Evolutionary conservation across 1,140 invertebrate species (phyloP).

Genomic region (Drosophila dunni): DNA sequence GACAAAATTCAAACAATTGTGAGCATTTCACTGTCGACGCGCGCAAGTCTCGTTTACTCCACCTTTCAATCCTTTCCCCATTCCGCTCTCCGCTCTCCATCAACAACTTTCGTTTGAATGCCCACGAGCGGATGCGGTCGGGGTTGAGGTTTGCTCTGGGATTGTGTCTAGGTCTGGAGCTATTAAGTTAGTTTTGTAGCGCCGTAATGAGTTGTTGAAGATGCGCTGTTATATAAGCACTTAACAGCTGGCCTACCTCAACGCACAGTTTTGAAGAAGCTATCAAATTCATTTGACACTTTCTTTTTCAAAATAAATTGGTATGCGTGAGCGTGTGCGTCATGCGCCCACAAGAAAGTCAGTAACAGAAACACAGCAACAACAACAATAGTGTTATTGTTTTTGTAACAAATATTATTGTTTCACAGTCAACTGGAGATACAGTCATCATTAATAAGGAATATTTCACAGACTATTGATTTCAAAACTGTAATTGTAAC

Average conservation of each 20-base stretch:
- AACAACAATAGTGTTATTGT: too few relatives aligned
- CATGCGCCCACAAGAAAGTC: constrained; percentile 65
- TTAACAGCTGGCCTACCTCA: constrained; percentile 72
- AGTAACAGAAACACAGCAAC: constrained; percentile 4
- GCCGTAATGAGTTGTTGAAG: constrained; percentile 20
- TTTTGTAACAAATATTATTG: constrained; percentile 34
- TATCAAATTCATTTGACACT: constrained; percentile 60
- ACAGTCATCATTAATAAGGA: constrained; percentile 27
- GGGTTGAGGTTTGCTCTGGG: not conserved
- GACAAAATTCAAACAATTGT: constrained; percentile 55
- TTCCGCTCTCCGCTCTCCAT: constrained; percentile 3
- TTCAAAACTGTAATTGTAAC: constrained; percentile 43
- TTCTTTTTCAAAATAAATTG: constrained; percentile 57
- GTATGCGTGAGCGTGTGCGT: constrained; percentile 32
- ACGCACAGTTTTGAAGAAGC: constrained; percentile 33
- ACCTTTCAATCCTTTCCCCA: constrained; percentile 13
- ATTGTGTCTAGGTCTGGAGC: not conserved
- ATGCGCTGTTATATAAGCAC: constrained; percentile 61
- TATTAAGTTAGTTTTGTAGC: constrained; percentile 8
- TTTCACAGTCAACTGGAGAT: constrained; percentile 34
- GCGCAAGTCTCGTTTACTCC: constrained; percentile 33
- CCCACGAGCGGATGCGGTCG: constrained; percentile 6
- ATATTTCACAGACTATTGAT: constrained; percentile 53
- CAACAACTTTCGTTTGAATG: constrained; percentile 25
- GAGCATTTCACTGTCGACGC: constrained; percentile 67